Percentiles rank a stretch among this genome's conserved stretches.
Evolutionary conservation across 2,113 vertebrate genomes (phyloP).

Genomic region (Paramormyrops kingsleyae): DNA sequence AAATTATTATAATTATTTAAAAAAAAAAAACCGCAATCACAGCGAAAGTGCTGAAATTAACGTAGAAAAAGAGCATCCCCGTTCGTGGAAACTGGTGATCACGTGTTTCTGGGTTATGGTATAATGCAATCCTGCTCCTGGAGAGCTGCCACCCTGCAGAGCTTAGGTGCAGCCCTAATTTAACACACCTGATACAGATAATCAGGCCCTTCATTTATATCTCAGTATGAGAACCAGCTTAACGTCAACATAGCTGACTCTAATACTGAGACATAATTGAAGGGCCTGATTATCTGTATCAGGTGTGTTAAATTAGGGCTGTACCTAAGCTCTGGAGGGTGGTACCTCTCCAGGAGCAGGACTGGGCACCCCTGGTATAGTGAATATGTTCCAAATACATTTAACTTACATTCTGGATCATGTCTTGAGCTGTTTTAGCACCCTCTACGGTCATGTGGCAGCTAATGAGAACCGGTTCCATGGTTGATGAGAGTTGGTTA

Average conservation of each 20-base stretch:
- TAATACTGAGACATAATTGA: no score
- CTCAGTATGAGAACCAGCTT: no score
- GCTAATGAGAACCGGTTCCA: background rate
- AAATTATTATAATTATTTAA: background rate
- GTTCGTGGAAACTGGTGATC: background rate
- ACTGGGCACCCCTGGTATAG: background rate
- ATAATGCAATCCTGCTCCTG: no score
- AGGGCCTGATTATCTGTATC: no score
- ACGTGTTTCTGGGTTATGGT: background rate
- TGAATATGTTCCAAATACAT: background rate
- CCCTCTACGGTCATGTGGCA: background rate
- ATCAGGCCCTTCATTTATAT: no score
- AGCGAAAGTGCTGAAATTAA: slow-evolving; percentile 7
- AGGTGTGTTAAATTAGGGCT: no score
- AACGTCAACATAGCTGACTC: no score
- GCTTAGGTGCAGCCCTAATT: no score
- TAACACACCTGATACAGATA: no score
- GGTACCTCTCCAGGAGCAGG: no score
- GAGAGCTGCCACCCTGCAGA: no score
- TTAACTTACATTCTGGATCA: background rate
- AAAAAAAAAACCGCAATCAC: background rate
- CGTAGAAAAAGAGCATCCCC: background rate
- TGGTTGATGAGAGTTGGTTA: background rate
- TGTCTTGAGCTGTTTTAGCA: background rate
- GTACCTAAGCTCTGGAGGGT: no score